Evolutionary conservation across 2,797 vertebrate genomes (phyloP), one percentile per base, ranked within the genome.

Genomic region (Oophaga sylvatica): DNA sequence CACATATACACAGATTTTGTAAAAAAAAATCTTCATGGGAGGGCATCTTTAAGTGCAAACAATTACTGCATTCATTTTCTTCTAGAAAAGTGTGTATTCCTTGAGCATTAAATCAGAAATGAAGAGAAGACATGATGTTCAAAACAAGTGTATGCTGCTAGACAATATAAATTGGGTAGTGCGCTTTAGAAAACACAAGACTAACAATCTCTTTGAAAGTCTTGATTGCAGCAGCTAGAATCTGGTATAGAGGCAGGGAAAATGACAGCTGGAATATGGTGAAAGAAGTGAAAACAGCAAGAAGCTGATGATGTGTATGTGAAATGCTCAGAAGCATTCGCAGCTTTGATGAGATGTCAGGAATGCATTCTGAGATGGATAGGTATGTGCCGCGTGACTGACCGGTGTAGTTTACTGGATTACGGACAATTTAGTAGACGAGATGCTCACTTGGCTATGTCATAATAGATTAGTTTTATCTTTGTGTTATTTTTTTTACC

Each of bases 331-430:
- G 77, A 71, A 79, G 63, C 76, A 68, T 88, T 84, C 20, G 26
- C 84, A 84, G 82, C 87, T 80, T 48, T 88, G 76, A 88, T 84
- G 87, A 84, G 82, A 75, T 88, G 87, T 88, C 87, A 88, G 67
- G 77, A 88, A 75, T 75, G 48, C 67, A 88, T 76, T 84, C 17
- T 75, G 82, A 84, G 87, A 88, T 88, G 87, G 87, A 88, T 84
- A 80, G 87, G 76, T 80, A 88, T 84, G 82, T 67, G 71, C 45
- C 60, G 82, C 31, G 35, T 73, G 77, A 84, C 75, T 80, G 87
- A 80, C 77, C 76, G 78, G 48, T 81, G 67, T 80, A 56, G 67
- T 67, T 75, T 88, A 57, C 77, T 73, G 57, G 56, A 84, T 84
- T 80, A 71, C 82, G 53, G 78, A 67, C 87, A 84, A 85, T 88